phyloP scores from a whole-genome alignment of 2,888 invertebrate species.

The Netelia fuscicornis region DNA sequence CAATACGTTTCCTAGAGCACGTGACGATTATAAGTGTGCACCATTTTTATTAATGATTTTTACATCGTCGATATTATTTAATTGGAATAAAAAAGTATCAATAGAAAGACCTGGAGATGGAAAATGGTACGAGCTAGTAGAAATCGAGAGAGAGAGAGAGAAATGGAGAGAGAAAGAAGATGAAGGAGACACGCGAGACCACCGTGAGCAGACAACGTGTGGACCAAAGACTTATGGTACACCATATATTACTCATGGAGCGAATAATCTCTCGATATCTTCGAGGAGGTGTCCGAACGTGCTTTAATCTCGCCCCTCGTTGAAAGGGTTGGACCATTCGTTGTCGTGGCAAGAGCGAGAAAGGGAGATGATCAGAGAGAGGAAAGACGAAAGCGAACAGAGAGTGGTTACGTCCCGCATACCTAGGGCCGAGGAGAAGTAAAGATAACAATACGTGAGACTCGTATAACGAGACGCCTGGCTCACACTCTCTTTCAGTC shows the following conservation, averaged over 20 bases:
- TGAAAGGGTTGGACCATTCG: conserved; percentile 80
- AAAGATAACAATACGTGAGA: conserved; percentile 76
- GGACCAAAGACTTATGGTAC: conserved; percentile 55
- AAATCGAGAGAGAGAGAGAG: conserved; percentile 29
- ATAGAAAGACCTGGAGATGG: conserved; percentile 17
- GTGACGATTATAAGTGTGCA: no score
- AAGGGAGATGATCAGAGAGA: conserved; percentile 19
- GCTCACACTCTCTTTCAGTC: conserved; percentile 55
- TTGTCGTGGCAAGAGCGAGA: conserved; percentile 29
- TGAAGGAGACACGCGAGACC: conserved; percentile 44
- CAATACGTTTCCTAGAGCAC: background rate
- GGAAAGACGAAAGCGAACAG: background rate
- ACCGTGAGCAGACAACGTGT: conserved; percentile 48
- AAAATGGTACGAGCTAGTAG: conserved; percentile 34
- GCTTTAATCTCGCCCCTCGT: conserved; percentile 78
- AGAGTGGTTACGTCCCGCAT: conserved; percentile 59
- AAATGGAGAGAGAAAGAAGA: conserved; percentile 2
- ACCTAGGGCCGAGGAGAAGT: conserved; percentile 70
- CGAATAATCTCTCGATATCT: conserved; percentile 78
- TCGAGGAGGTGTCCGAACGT: conserved; percentile 76
- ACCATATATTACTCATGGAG: conserved; percentile 69
- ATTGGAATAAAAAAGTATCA: background rate
- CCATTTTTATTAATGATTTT: no score
- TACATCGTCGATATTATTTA: background rate
- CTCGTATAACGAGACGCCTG: conserved; percentile 66